A percentile compares a stretch with the other conserved stretches of the same genome.
Evolutionary conservation across 2,113 vertebrate genomes (phyloP).

Genomic region (Micronisus gabar): DNA sequence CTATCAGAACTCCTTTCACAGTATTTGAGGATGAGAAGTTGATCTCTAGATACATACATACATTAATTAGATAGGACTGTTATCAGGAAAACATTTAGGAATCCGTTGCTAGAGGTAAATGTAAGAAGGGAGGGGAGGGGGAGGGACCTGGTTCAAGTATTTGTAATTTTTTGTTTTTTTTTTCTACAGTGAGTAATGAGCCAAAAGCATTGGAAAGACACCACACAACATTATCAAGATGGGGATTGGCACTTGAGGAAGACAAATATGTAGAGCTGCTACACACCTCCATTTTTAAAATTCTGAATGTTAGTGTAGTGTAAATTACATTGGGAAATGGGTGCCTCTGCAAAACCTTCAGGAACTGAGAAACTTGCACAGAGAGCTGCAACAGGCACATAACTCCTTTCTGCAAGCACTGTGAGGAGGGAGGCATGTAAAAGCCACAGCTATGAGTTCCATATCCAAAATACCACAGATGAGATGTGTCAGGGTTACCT

Average conservation of each 20-base stretch:
- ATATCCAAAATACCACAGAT: not conserved
- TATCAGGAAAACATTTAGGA: not conserved
- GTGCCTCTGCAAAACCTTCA: not conserved
- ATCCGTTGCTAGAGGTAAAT: not conserved
- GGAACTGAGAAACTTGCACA: not conserved
- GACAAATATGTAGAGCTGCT: not conserved
- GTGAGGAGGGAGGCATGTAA: not conserved
- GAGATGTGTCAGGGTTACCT: not conserved
- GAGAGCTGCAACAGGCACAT: not conserved
- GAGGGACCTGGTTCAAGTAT: not conserved
- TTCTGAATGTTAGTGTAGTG: not conserved
- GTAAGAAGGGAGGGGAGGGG: not conserved
- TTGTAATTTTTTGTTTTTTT: not conserved
- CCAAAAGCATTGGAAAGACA: not conserved
- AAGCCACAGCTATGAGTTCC: not conserved
- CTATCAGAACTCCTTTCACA: not conserved
- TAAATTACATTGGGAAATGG: not conserved
- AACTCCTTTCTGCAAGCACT: not conserved
- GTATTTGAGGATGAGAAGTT: not conserved
- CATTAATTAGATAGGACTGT: not conserved
- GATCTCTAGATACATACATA: not conserved
- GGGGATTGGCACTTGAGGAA: not conserved
- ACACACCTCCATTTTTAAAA: not conserved
- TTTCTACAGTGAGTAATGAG: not conserved
- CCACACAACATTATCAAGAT: not conserved